phyloP scores from a whole-genome alignment of 2,888 invertebrate genomes.

The Melanargia galathea region DNA sequence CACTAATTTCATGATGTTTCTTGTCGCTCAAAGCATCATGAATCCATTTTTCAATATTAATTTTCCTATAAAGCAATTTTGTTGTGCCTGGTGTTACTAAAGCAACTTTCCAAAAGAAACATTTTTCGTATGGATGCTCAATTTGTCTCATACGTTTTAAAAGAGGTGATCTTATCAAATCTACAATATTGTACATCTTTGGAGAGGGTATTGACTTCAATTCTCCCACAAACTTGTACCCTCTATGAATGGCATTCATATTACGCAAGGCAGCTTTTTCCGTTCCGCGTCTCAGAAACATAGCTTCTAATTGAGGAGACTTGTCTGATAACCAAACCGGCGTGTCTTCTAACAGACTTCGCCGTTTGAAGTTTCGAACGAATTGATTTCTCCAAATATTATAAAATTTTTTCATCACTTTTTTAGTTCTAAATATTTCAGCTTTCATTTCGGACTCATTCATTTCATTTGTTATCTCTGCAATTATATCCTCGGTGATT shows the following conservation, averaged over 20 bases:
- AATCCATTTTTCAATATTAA: slow-evolving; percentile 75
- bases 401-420: slow-evolving; percentile 68
- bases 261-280: slow-evolving; percentile 62
- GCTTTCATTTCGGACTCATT: slow-evolving; percentile 65
- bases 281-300: slow-evolving; percentile 53
- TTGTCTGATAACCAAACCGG: slow-evolving; percentile 72
- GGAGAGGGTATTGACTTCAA: slow-evolving; percentile 58
- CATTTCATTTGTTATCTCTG: slow-evolving; percentile 61
- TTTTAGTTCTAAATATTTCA: slow-evolving; percentile 61
- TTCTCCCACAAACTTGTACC: slow-evolving; percentile 68
- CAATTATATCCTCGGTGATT: slow-evolving; percentile 57
- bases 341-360: slow-evolving; percentile 66
- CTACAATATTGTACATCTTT: slow-evolving; percentile 68
- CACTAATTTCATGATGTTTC: slow-evolving; percentile 58
- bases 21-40: slow-evolving; percentile 71
- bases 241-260: slow-evolving; percentile 70
- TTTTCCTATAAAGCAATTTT: slow-evolving; percentile 68
- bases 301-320: slow-evolving; percentile 66
- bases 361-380: slow-evolving; percentile 60
- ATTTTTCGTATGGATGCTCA: slow-evolving; percentile 67
- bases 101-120: slow-evolving; percentile 84
- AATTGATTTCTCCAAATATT: slow-evolving; percentile 64
- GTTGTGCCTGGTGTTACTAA: slow-evolving; percentile 80
- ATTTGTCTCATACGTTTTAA: slow-evolving; percentile 77
- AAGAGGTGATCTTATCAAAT: slow-evolving; percentile 69